Evolutionary conservation across 2,113 vertebrate species (phyloP), one percentile per base, ranked within the genome.

Genomic region (Podiceps cristatus): DNA sequence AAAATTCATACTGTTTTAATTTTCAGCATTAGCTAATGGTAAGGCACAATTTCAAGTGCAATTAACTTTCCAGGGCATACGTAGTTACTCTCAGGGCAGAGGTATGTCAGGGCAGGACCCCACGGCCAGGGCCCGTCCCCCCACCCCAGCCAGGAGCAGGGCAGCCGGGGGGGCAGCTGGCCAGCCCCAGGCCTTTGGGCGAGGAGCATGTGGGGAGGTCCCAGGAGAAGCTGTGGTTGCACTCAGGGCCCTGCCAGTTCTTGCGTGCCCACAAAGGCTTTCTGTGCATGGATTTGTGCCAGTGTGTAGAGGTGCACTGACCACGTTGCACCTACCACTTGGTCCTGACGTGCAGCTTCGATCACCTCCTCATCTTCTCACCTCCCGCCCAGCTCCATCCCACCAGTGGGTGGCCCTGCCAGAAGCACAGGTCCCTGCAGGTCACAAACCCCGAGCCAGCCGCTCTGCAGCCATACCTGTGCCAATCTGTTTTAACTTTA

Each of bases 321-420:
- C 49, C 75, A 25, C 37, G 18, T 24, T 50, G 15, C 56, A 59
- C n/a, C 45, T 20, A 7, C 35, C 19, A 1, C 24, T 68, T 53
- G 37, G 44, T 40, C 24, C n/a, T 1, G 2, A 19, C 10, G 13
- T 40, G 56, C 53, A 77, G 20, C 63, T 63, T n/a, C 40, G 40
- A 2, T 52, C 64, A 24, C 31, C 28, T 49, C 27, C 29, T n/a
- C 23, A 24, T 47, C 45, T 74, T 24, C 50, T 88, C 52, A 13
- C 37, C 33, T 53, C 58, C 37, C 2, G 1, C 42, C 62, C 11
- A 11, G 24, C 40, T 85, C 69, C 79, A 33, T 45, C 37, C 25
- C 47, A 42, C 37, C 0, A 0, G 23, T 20, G 52, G 16, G 18
- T 37, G 25, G 37, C 17, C 69, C 52, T 5, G 1, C 27, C 24